Evolutionary conservation across 2,888 invertebrate species (phyloP), one percentile per base, ranked within the genome.

Genomic region (Metalampra italica): DNA sequence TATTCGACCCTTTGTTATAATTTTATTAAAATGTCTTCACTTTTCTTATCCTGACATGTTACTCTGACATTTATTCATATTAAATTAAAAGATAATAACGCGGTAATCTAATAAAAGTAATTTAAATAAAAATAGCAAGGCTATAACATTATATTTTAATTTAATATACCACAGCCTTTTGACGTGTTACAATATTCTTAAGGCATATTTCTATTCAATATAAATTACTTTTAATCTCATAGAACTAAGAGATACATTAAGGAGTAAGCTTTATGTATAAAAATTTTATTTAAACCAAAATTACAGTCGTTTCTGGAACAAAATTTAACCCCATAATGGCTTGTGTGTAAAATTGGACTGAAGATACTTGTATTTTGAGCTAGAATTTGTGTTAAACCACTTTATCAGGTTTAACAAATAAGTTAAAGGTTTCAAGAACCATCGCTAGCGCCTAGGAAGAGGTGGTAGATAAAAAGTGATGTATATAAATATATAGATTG

Each of bases 71-170:
- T 60, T 55, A 60, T 58, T 46, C 41, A 22, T 32, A 41, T 46
- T 39, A 53, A 54, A 58, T 57, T 55, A 53, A 59, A 60, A 59
- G 60, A 11, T 45, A 50, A 54, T 51, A 42, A 43, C 5, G 7
- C n/a, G 8, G 2, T 40, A 3, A 15, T 40, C 15, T 4, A 22
- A 40, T 40, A 40, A 22, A 40, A 22, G 9, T n/a, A 22, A 22
- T 40, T 22, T 9, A 1, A n/a, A 40, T 22, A 40, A 40, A 40
- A 40, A 40, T 40, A 3, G 2, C 40, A 9, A 22, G 22, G 11
- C 12, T 3, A 12, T 37, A 11, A 22, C 2, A 12, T 7, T 7
- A 12, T 37, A 37, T 11, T 37, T 37, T 37, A 37, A 37, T 7
- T 37, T 37, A 37, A 37, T 37, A 37, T 37, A 32, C 32, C 8